Evolutionary conservation across 2,888 invertebrate species (phyloP).

Genomic region (Acrobasis suavella): DNA sequence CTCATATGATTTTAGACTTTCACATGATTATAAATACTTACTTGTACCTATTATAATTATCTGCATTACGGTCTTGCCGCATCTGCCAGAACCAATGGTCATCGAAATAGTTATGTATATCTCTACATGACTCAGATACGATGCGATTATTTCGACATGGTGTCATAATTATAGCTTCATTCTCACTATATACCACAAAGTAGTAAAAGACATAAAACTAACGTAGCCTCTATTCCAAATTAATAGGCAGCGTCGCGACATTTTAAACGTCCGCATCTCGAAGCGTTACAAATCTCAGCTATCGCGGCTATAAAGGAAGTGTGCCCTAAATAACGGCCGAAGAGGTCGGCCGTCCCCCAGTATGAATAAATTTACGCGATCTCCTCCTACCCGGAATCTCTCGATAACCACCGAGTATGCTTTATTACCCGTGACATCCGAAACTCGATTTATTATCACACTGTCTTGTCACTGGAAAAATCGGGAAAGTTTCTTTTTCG

Average conservation of each 20-base stretch:
- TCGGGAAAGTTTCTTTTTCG: conserved; percentile 45
- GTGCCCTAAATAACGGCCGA: conserved; percentile 75
- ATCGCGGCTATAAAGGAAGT: conserved; percentile 63
- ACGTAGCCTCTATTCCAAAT: conserved; percentile 23
- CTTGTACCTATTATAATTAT: too few relatives aligned
- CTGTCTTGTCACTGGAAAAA: conserved; percentile 55
- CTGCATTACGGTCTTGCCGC: too few relatives aligned
- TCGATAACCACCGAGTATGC: conserved; percentile 80
- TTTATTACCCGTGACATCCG: conserved; percentile 81
- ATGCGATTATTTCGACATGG: too few relatives aligned
- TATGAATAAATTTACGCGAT: conserved; percentile 76
- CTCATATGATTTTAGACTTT: too few relatives aligned
- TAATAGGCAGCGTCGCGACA: conserved; percentile 38
- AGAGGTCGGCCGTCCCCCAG: conserved; percentile 66
- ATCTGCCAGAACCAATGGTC: too few relatives aligned
- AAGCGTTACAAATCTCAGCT: conserved; percentile 47
- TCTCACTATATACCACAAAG: too few relatives aligned
- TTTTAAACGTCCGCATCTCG: conserved; percentile 40
- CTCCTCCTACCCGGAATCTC: conserved; percentile 70
- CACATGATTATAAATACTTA: too few relatives aligned
- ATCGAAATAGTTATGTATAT: too few relatives aligned
- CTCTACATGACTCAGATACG: too few relatives aligned
- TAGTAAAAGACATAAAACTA: neutral
- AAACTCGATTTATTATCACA: conserved; percentile 77
- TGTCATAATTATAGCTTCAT: too few relatives aligned